Base-by-base conservation (phyloP, 2,113 vertebrate genomes). In the Nematolebias whitei region DNA sequence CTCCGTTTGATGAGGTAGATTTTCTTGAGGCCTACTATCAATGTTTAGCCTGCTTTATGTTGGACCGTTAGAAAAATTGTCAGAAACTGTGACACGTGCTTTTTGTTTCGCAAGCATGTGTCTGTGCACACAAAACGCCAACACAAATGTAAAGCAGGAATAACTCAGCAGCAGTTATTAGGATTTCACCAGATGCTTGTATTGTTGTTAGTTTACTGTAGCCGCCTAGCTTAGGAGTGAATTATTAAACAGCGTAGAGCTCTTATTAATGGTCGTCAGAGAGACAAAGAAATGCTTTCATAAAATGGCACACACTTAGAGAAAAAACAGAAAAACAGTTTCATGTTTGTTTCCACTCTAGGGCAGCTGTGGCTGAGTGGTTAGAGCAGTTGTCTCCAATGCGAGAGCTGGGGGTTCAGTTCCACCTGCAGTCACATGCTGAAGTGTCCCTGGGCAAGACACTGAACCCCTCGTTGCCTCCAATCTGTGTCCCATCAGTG, bases 111-210 rank as follows among this genome's bases (percentile, higher is more conserved):
- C 24, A 7, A 6, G 52, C 59, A 52, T 74, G 67, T 83, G 54
- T 72, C 47, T 54, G 63, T 75, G 63, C 58, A 60, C 35, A 23
- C 40, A 60, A 24, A 61, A 70, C 32, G 68, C 57, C 22, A 15
- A 63, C 70, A 75, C 74, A 75, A 74, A 84, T 70, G 56, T 78
- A 85, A 77, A 64, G 49, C 66, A 69, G 63, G 78, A 84, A 87
- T 90, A 85, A 91, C 90, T 90, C 66, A 86, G 87, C 68, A 68
- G 67, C 62, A 55, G 73, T 86, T 91, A 91, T 92, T 91, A 84
- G 85, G 84, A 89, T 92, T 91, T 88, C 84, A 76, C 85, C 77
- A 54, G 80, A 80, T 71, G 74, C 74, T 65, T 39, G 55, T 82
- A 72, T 71, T 85, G 83, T 79, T 79, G 74, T 78, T 82, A 68